These are phyloP conservation scores for Mallotus villosus DNA, from an alignment of 2,797 vertebrate species.

Conservation along the genomic window DNA sequence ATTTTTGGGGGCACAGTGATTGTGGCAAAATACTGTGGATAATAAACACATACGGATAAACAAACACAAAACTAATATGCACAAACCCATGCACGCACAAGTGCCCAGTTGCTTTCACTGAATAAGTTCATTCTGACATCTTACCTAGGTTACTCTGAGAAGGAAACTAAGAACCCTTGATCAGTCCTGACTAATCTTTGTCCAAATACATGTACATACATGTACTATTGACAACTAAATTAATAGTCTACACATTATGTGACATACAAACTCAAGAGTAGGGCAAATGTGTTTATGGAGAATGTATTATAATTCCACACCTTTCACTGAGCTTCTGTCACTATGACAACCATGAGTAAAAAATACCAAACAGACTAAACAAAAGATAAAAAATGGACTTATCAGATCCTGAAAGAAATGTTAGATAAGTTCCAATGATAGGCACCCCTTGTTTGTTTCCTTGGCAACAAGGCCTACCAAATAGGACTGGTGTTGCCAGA, in stretches of 20 bases:
- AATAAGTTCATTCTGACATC: too few species aligned
- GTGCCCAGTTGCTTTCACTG: background rate
- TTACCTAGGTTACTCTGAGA: too few species aligned
- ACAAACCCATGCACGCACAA: background rate
- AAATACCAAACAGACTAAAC: conserved; percentile 5
- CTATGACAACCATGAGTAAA: conserved; percentile 4
- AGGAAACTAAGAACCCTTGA: too few species aligned
- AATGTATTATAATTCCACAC: background rate
- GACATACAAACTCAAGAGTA: background rate
- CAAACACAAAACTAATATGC: background rate
- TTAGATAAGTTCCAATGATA: conserved; percentile 36
- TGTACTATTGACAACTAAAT: too few species aligned
- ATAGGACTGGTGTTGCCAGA: conserved; percentile 23
- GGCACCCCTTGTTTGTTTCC: conserved; percentile 56
- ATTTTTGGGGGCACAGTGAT: conserved; percentile 13
- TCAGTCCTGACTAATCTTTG: too few species aligned
- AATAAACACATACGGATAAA: background rate
- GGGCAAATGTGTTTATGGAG: background rate
- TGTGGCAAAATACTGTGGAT: background rate
- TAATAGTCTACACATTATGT: background rate
- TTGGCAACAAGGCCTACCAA: conserved; percentile 50
- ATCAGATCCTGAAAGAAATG: conserved; percentile 32
- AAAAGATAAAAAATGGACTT: background rate
- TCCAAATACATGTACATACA: too few species aligned
- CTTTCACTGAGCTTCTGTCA: background rate